A percentile compares a stretch with the other conserved stretches of the same genome.
Conservation (phyloP, 1,140 invertebrate species). For the Oscheius sp. region DNA sequence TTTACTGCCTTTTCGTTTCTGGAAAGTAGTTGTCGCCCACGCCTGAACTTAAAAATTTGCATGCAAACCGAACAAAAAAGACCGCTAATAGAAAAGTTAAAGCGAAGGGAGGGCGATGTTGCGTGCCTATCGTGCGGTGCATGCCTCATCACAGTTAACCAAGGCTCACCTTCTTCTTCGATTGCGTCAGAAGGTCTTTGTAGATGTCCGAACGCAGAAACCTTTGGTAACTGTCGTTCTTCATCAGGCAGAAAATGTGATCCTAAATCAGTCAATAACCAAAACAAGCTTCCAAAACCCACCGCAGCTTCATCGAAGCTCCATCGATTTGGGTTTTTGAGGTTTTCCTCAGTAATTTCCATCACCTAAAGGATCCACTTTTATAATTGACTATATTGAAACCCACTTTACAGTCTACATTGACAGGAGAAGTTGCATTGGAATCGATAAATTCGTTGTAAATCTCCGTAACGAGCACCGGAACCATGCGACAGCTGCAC, state of each 20-base stretch:
- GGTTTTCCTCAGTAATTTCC: conserved; percentile 75
- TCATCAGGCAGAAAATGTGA: conserved; percentile 98
- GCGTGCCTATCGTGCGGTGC: background rate
- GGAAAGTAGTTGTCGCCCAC: no score
- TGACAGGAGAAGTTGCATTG: conserved; percentile 91
- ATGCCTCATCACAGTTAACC: background rate
- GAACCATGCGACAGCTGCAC: conserved; percentile 71
- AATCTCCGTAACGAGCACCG: conserved; percentile 75
- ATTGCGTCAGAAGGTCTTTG: conserved; percentile 55
- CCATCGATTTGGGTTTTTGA: conserved; percentile 80
- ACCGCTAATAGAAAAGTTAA: conserved; percentile 10
- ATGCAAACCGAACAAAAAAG: background rate
- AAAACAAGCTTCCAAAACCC: conserved; percentile 43
- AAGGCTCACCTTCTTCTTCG: conserved; percentile 56
- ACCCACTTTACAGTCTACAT: conserved; percentile 93
- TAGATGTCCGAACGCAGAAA: conserved; percentile 96
- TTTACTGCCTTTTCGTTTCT: no score
- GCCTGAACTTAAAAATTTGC: no score
- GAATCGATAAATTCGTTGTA: conserved; percentile 82
- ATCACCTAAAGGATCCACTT: no score
- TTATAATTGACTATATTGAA: no score
- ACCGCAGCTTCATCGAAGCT: conserved; percentile 95
- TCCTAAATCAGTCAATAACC: conserved; percentile 69
- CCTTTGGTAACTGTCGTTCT: conserved; percentile 94
- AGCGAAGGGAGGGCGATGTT: background rate